phyloP scores from a whole-genome alignment of 2,113 vertebrate species.

The Ornithorhynchus anatinus region DNA sequence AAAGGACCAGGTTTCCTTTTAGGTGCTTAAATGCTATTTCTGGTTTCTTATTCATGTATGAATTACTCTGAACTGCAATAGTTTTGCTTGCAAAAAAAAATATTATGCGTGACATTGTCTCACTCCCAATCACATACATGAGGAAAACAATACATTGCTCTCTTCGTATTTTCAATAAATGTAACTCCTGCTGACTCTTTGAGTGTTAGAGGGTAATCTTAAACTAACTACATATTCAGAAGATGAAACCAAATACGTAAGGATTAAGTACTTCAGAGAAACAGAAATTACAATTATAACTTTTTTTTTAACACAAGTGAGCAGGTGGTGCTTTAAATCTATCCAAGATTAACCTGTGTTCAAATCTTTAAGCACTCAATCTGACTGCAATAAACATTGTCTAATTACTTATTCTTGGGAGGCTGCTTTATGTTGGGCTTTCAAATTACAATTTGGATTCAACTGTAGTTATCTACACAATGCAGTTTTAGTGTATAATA shows the following conservation, averaged over 20 bases:
- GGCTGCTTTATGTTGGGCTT: constrained; percentile 23
- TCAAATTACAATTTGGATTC: constrained; percentile 54
- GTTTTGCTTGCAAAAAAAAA: background rate
- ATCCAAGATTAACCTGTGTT: constrained; percentile 65
- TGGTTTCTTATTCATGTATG: fast-evolving
- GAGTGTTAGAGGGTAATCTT: background rate
- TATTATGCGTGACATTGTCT: background rate
- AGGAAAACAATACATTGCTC: background rate
- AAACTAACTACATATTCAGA: constrained; percentile 26
- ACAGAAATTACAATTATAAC: constrained; percentile 45
- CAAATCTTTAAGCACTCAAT: constrained; percentile 43
- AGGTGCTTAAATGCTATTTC: background rate
- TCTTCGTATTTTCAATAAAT: background rate
- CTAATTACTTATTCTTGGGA: constrained; percentile 66
- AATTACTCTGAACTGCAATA: fast-evolving
- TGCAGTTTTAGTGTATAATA: constrained; percentile 34
- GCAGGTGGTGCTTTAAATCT: constrained; percentile 73
- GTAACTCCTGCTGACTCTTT: background rate
- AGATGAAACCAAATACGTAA: background rate
- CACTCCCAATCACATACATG: fast-evolving
- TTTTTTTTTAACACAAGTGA: constrained; percentile 33
- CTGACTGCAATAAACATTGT: constrained; percentile 53
- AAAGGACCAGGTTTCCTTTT: background rate
- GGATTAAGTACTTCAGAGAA: constrained; percentile 38
- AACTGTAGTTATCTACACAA: constrained; percentile 44